phyloP scores from a whole-genome alignment of 2,888 invertebrate genomes.

The Tyria jacobaeae region DNA sequence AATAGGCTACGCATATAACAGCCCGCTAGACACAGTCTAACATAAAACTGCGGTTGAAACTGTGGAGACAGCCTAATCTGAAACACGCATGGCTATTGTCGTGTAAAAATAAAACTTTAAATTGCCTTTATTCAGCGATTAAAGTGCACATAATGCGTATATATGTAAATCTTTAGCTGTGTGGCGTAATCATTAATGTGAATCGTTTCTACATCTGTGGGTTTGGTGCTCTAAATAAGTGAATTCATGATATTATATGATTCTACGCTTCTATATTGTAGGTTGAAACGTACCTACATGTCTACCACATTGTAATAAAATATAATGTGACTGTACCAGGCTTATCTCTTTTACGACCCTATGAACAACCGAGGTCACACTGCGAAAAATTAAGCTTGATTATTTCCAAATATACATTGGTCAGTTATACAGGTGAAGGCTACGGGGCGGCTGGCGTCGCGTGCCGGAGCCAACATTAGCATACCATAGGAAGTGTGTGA shows the following conservation, averaged over 20 bases:
- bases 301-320: conserved; percentile 1
- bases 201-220: background rate
- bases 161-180: background rate
- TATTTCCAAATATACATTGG: conserved; percentile 20
- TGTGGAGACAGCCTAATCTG: background rate
- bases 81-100: background rate
- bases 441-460: conserved; percentile 62
- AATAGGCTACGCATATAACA: background rate
- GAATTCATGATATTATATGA: background rate
- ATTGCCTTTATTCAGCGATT: conserved; percentile 4
- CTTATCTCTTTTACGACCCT: conserved; percentile 5
- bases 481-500: conserved; percentile 76
- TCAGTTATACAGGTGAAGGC: conserved; percentile 49
- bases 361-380: conserved; percentile 13
- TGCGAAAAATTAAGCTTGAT: conserved; percentile 32
- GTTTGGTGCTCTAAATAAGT: background rate
- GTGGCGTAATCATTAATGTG: background rate
- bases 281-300: background rate
- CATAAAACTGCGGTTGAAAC: background rate
- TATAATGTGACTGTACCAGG: conserved; percentile 1
- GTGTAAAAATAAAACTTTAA: conserved; percentile 4
- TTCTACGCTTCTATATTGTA: too few species aligned
- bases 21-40: background rate
- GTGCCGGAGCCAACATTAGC: conserved; percentile 73
- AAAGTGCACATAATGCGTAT: background rate